Evolutionary conservation across 2,113 vertebrate species (phyloP).

Genomic region (Gasterosteus nipponicus): DNA sequence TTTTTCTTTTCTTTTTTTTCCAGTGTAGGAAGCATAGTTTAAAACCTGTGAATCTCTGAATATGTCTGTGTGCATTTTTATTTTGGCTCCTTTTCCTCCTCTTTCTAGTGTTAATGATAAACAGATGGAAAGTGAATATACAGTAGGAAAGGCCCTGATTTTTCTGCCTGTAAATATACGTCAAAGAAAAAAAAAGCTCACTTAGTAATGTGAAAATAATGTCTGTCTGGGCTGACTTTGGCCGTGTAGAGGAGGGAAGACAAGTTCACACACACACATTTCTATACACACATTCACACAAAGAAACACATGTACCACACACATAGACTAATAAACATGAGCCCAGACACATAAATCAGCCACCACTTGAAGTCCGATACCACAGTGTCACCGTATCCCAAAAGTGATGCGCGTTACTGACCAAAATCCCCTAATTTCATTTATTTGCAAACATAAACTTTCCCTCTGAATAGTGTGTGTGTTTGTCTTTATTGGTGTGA

Average conservation of each 20-base stretch:
- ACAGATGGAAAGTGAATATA: conserved; percentile 70
- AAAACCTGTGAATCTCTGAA: conserved; percentile 70
- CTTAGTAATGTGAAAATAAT: conserved; percentile 74
- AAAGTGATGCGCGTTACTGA: conserved; percentile 54
- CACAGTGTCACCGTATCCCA: conserved; percentile 26
- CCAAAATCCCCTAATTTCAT: conserved; percentile 65
- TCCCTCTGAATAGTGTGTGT: conserved; percentile 55
- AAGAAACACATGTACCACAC: conserved; percentile 21
- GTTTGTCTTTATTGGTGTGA: conserved; percentile 57
- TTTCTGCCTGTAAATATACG: conserved; percentile 78
- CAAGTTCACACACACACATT: conserved; percentile 27
- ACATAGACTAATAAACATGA: conserved; percentile 36
- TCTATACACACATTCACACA: conserved; percentile 4
- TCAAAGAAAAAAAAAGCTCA: conserved; percentile 60
- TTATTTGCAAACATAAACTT: conserved; percentile 52
- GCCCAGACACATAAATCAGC: conserved; percentile 41
- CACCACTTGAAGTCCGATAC: conserved; percentile 54
- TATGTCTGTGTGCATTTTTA: conserved; percentile 67
- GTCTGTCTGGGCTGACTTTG: conserved; percentile 73
- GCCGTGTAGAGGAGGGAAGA: conserved; percentile 48
- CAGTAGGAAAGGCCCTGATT: conserved; percentile 63
- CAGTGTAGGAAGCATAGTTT: conserved; percentile 75
- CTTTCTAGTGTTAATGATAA: conserved; percentile 67
- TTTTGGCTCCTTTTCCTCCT: conserved; percentile 68
- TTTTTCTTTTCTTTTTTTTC: conserved; percentile 67